Evolutionary conservation across 2,113 vertebrate genomes (phyloP), one percentile per base, ranked within the genome.

Genomic region (Colinus virginianus): DNA sequence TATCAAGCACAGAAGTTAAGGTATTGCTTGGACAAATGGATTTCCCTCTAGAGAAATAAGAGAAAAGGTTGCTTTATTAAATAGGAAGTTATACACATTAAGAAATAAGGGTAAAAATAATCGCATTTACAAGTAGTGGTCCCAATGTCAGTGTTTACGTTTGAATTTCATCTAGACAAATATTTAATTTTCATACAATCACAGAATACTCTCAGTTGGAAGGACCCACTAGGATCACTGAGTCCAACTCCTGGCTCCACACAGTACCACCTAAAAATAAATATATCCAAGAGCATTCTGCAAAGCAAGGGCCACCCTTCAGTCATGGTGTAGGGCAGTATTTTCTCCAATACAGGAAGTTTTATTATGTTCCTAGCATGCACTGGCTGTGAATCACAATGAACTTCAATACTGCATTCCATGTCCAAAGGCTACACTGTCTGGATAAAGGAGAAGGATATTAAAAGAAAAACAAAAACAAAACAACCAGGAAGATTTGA

Each of bases 1-100:
- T 98, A 97, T 99, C 98, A 46, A 99, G 98, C 81, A 99, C 87
- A n/a, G 98, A 96, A 26, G 98, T 98, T 95, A 99, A 98, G 13
- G 98, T 98, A 62, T 96, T 96, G 96, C 97, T 98, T 34, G 99
- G 99, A 96, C 99, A 99, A 58, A 97, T 4, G 3, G 99, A 98
- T 94, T 99, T 99, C 91, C 99, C 99, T 96, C 99, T 99, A 95
- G 48, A 89, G 88, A 97, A 96, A 96, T 40, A 94, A 93, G 90
- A 86, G 26, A 96, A 78, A 55, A 92, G 10, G 20, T 67, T 92
- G 88, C 71, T 90, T 87, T 46, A 67, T 85, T 82, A 55, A 78
- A 72, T 1, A 77, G 28, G 72, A 80, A 77, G 46, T 70, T 19
- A 74, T 23, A 78, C 19, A 51, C 20, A 25, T 63, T 46, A 80